Conservation (phyloP, 2,888 invertebrate genomes). For the Trichopoda pennipes region DNA sequence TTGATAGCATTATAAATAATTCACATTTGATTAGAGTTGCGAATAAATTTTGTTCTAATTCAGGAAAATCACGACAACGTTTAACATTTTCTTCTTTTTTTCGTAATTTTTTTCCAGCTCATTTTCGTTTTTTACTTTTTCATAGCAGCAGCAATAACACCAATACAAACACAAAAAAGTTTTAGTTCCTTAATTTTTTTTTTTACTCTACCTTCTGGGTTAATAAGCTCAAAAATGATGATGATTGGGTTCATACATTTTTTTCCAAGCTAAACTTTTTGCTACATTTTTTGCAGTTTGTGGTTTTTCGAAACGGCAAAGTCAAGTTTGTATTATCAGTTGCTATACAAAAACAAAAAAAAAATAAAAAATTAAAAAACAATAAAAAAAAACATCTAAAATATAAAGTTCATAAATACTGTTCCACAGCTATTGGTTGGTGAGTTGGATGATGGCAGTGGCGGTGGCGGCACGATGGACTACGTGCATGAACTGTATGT, state of each 20-base stretch:
- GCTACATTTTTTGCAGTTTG: slow-evolving; percentile 5
- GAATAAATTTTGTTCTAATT: slow-evolving; percentile 74
- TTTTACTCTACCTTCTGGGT: slow-evolving; percentile 60
- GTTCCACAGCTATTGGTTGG: slow-evolving; percentile 55
- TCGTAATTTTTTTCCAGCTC: slow-evolving; percentile 17
- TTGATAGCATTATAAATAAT: slow-evolving; percentile 73
- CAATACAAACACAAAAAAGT: slow-evolving; percentile 1
- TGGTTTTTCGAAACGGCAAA: slow-evolving; percentile 27
- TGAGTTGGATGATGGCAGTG: slow-evolving; percentile 24
- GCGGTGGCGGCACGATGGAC: background rate
- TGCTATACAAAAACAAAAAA: slow-evolving; percentile 44
- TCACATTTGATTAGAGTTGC: slow-evolving; percentile 73
- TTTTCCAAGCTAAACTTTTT: background rate
- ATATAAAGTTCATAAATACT: slow-evolving; percentile 60
- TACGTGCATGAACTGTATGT: slow-evolving; percentile 1
- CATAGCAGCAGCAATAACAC: slow-evolving; percentile 40
- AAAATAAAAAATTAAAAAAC: background rate
- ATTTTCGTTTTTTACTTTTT: slow-evolving; percentile 26
- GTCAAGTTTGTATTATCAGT: slow-evolving; percentile 59
- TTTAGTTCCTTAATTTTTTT: slow-evolving; percentile 17
- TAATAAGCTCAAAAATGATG: slow-evolving; percentile 58
- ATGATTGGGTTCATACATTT: slow-evolving; percentile 61
- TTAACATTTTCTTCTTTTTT: slow-evolving; percentile 59
- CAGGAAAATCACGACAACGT: slow-evolving; percentile 73
- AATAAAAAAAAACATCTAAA: slow-evolving; percentile 3